Evolutionary conservation across 2,113 vertebrate species (phyloP).

Genomic region (Sinocyclocheilus grahami): DNA sequence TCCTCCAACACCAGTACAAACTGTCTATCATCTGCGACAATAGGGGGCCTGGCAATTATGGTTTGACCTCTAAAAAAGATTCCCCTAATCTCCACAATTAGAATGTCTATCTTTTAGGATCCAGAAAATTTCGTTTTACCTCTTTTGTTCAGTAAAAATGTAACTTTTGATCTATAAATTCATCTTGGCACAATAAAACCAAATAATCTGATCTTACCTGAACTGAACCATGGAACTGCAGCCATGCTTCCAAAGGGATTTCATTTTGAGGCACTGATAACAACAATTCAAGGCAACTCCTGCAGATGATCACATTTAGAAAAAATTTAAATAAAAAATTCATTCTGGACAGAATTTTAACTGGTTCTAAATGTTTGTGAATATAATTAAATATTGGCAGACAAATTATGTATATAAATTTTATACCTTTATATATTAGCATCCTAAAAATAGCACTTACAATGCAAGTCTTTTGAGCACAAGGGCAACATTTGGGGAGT

Average conservation of each 20-base stretch:
- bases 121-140: not conserved
- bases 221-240: slow-evolving; percentile 90
- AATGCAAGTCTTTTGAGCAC: slow-evolving; percentile 93
- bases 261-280: slow-evolving; percentile 94
- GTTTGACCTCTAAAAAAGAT: not conserved
- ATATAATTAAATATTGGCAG: not conserved
- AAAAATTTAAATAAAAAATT: not conserved
- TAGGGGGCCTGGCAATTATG: not conserved
- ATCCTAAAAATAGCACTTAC: slow-evolving; percentile 78
- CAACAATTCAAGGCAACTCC: slow-evolving; percentile 97
- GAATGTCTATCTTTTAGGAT: not conserved
- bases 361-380: not conserved
- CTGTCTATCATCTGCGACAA: not conserved
- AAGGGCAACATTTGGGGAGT: slow-evolving; percentile 91
- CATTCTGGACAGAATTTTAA: not conserved
- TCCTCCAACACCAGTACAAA: not conserved
- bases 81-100: not conserved
- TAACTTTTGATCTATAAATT: not conserved
- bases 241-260: slow-evolving; percentile 87
- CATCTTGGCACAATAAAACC: not conserved
- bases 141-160: not conserved
- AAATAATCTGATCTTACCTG: slow-evolving; percentile 76
- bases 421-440: not conserved
- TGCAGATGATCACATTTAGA: slow-evolving; percentile 57
- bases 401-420: not conserved